These are phyloP conservation scores for Hypotaenidia philippensis DNA, from an alignment of 2,797 vertebrate genomes.

Conservation along the genomic window DNA sequence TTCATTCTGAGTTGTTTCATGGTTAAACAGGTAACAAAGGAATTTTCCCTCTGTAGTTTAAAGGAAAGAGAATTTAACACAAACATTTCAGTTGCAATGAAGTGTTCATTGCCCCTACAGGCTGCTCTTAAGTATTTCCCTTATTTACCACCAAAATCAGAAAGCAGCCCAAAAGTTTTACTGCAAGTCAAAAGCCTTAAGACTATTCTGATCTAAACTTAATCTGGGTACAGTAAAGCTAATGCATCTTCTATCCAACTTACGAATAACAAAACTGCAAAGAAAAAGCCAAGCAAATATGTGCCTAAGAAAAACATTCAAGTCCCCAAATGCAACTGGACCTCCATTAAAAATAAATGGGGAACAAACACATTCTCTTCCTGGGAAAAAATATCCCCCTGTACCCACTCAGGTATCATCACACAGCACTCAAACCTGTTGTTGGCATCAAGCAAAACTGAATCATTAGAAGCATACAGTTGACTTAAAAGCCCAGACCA, in stretches of 20 bases:
- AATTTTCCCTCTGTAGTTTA: neutral
- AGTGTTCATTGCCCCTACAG: neutral
- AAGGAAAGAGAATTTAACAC: neutral
- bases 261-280: neutral
- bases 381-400: neutral
- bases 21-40: neutral
- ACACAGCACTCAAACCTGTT: neutral
- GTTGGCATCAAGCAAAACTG: neutral
- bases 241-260: neutral
- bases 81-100: conserved; percentile 13
- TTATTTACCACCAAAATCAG: neutral
- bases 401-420: neutral
- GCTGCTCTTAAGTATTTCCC: neutral
- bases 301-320: neutral
- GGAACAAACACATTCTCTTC: neutral
- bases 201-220: neutral
- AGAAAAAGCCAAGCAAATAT: neutral
- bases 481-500: neutral
- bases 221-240: neutral
- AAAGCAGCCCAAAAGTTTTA: neutral
- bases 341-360: neutral
- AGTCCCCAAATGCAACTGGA: neutral
- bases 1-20: neutral
- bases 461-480: neutral
- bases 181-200: neutral